phyloP scores from a whole-genome alignment of 2,888 invertebrate species.

The Trichopoda pennipes region DNA sequence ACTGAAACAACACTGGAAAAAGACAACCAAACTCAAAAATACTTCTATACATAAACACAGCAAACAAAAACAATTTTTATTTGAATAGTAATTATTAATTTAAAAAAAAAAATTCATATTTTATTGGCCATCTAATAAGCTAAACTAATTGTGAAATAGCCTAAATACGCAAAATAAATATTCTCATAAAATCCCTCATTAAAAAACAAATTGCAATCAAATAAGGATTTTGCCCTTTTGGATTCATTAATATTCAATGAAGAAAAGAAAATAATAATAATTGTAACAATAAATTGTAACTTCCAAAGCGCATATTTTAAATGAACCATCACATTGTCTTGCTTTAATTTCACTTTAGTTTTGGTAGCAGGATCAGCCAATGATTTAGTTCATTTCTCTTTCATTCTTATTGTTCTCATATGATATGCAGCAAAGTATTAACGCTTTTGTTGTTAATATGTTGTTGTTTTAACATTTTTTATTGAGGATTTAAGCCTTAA shows the following conservation, averaged over 20 bases:
- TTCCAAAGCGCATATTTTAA: constrained; percentile 11
- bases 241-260: constrained; percentile 41
- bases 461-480: constrained; percentile 50
- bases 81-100: no score
- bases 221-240: constrained; percentile 20
- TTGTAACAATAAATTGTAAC: constrained; percentile 58
- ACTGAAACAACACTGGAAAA: no score
- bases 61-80: no score
- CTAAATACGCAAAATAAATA: constrained; percentile 39
- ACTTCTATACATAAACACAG: no score
- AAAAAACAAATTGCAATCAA: constrained; percentile 17
- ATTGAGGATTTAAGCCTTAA: constrained; percentile 74
- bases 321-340: constrained; percentile 54
- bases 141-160: constrained; percentile 41
- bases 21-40: no score
- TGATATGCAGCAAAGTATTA: constrained; percentile 45
- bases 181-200: constrained; percentile 16
- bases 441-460: constrained; percentile 38
- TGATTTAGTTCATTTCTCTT: constrained; percentile 70
- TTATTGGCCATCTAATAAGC: constrained; percentile 54
- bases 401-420: constrained; percentile 57
- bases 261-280: constrained; percentile 30
- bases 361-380: constrained; percentile 72
- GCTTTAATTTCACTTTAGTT: constrained; percentile 70
- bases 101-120: not conserved